phyloP scores from a whole-genome alignment of 2,113 vertebrate species.

The Scytalopus superciliaris region DNA sequence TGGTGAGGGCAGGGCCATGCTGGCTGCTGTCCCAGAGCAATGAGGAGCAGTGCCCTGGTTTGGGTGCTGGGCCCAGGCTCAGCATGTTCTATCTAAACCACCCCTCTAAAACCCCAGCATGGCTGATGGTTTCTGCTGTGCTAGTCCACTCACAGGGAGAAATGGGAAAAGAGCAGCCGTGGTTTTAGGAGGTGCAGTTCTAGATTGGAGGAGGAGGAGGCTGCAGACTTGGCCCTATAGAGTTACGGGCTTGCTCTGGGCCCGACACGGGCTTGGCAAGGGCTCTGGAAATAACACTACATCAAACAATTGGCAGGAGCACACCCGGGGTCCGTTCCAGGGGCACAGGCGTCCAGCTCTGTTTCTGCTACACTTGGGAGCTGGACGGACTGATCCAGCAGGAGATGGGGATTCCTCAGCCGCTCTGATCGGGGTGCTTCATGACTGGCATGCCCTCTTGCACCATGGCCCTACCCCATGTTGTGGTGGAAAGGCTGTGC shows the following conservation, averaged over 20 bases:
- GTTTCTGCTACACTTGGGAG: slow-evolving; percentile 25
- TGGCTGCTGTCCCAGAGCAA: background rate
- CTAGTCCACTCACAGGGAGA: background rate
- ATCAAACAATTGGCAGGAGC: slow-evolving; percentile 71
- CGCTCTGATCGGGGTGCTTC: background rate
- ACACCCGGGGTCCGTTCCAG: slow-evolving; percentile 30
- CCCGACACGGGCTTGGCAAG: slow-evolving; percentile 54
- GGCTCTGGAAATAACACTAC: slow-evolving; percentile 72
- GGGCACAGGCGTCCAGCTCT: slow-evolving; percentile 43
- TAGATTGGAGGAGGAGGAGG: background rate
- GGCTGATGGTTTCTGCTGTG: background rate
- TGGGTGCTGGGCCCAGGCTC: background rate
- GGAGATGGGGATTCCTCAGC: background rate
- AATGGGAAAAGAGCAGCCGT: background rate
- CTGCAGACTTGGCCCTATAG: slow-evolving; percentile 19
- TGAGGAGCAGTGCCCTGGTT: background rate
- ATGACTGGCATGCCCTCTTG: fast-evolving
- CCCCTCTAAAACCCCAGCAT: background rate
- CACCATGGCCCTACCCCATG: fast-evolving
- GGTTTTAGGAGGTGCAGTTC: slow-evolving; percentile 2
- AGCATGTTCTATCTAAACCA: background rate
- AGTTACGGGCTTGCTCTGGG: slow-evolving; percentile 46
- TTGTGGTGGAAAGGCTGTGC: background rate
- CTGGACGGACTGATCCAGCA: background rate
- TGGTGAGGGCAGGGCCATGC: background rate